These are phyloP conservation scores for Grammomys dolichurus DNA, from an alignment of 2,113 vertebrate genomes.

Conservation along the genomic window DNA sequence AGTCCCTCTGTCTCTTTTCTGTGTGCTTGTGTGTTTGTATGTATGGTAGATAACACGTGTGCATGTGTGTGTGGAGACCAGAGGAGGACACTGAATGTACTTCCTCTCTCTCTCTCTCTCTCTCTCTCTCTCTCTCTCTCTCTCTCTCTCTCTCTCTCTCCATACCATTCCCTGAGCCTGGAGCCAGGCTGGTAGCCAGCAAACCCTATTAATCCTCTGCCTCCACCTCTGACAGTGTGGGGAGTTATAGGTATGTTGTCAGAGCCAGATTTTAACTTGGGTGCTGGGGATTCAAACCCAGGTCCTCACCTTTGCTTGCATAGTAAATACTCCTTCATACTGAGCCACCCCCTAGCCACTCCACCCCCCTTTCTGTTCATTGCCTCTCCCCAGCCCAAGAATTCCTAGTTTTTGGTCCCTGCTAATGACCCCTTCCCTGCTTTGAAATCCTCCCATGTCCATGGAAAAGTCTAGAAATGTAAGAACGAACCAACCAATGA, in stretches of 20 bases:
- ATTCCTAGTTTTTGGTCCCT: not conserved
- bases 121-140: too few species aligned
- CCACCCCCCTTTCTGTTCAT: not conserved
- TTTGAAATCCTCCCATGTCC: not conserved
- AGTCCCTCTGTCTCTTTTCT: too few species aligned
- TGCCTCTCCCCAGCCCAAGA: not conserved
- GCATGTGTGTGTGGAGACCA: not conserved
- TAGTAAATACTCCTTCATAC: not conserved
- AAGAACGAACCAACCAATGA: not conserved
- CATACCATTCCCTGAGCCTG: not conserved
- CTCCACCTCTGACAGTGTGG: too few species aligned
- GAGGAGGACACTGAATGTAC: not conserved
- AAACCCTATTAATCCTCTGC: not conserved
- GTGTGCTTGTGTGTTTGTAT: too few species aligned
- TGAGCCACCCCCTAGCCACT: not conserved
- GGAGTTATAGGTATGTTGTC: not conserved
- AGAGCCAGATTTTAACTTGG: too few species aligned
- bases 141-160: too few species aligned
- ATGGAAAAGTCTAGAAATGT: not conserved
- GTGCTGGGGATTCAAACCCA: not conserved
- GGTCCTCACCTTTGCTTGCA: not conserved
- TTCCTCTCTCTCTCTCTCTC: too few species aligned
- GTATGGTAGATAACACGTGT: not conserved
- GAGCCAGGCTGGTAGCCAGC: not conserved
- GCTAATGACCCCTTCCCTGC: not conserved